Percentiles rank a stretch among this genome's conserved stretches.
These are phyloP conservation scores for Monochamus saltuarius DNA, from an alignment of 1,140 invertebrate species.

Conservation along the genomic window DNA sequence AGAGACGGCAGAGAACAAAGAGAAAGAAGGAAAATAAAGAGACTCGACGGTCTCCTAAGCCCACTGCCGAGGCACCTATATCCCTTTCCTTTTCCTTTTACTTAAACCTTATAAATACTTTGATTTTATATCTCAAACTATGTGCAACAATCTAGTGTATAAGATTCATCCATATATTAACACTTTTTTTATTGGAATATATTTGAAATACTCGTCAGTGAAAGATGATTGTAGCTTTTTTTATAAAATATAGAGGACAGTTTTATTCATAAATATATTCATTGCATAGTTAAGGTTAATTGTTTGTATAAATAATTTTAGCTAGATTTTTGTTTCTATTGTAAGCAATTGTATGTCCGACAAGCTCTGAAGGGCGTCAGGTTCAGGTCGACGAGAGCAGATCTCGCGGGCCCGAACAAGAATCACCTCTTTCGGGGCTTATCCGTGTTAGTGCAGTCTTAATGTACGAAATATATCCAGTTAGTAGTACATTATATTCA, in stretches of 20 bases:
- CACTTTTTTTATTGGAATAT: slow-evolving; percentile 15
- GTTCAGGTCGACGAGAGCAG: slow-evolving; percentile 1
- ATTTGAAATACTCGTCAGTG: slow-evolving; percentile 31
- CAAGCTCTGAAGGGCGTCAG: background rate
- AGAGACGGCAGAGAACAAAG: slow-evolving; percentile 71
- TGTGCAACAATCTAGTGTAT: slow-evolving; percentile 46
- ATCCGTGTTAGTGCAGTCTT: slow-evolving; percentile 51
- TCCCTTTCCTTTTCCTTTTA: slow-evolving; percentile 24
- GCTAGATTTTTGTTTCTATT: slow-evolving; percentile 47
- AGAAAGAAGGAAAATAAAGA: slow-evolving; percentile 65
- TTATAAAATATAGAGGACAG: slow-evolving; percentile 44
- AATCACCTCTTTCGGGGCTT: slow-evolving; percentile 14
- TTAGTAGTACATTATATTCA: slow-evolving; percentile 49
- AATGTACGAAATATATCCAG: slow-evolving; percentile 43
- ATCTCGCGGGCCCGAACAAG: slow-evolving; percentile 8
- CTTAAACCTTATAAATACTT: slow-evolving; percentile 24
- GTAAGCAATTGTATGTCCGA: slow-evolving; percentile 41
- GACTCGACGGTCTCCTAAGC: slow-evolving; percentile 21
- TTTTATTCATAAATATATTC: slow-evolving; percentile 46
- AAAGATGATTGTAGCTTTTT: slow-evolving; percentile 43
- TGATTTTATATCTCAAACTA: slow-evolving; percentile 34
- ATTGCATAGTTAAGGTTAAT: slow-evolving; percentile 47
- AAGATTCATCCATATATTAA: slow-evolving; percentile 34
- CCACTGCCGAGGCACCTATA: slow-evolving; percentile 40
- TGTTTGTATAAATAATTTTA: slow-evolving; percentile 52